A percentile compares a stretch with the other conserved stretches of the same genome.
Conservation (phyloP, 2,888 invertebrate genomes). For the Tetranychus truncatus region DNA sequence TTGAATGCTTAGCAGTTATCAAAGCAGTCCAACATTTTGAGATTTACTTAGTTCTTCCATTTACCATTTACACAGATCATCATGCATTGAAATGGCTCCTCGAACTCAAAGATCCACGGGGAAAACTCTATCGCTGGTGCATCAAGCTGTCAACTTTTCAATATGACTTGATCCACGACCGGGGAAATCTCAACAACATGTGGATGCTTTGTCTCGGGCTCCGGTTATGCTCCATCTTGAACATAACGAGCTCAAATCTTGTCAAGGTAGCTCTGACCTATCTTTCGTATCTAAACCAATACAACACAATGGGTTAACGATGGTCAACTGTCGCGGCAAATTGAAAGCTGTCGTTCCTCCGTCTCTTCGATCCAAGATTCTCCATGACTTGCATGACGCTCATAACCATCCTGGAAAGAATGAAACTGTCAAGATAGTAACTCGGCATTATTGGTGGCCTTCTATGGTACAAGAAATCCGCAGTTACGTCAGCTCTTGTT, state of each 20-base stretch:
- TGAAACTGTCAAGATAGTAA: neutral
- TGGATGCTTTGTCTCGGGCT: neutral
- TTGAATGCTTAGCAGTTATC: constrained; percentile 12
- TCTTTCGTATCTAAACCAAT: neutral
- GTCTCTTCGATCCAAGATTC: neutral
- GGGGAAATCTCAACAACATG: neutral
- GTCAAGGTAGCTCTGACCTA: neutral
- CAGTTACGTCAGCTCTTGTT: too few species aligned
- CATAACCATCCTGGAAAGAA: neutral
- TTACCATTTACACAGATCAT: constrained; percentile 12
- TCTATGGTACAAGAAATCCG: neutral
- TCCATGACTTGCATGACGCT: neutral
- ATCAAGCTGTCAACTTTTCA: neutral
- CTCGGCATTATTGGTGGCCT: constrained; percentile 2
- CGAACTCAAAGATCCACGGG: neutral
- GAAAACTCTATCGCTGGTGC: neutral
- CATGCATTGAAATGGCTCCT: constrained; percentile 4
- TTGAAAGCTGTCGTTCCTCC: neutral
- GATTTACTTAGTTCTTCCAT: constrained; percentile 8
- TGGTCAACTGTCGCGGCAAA: neutral
- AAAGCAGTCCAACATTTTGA: constrained; percentile 14
- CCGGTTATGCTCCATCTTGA: neutral
- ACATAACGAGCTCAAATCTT: too few species aligned
- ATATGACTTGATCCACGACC: neutral
- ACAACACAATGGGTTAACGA: neutral